phyloP scores from a whole-genome alignment of 2,113 vertebrate genomes.

The Aythya baeri region DNA sequence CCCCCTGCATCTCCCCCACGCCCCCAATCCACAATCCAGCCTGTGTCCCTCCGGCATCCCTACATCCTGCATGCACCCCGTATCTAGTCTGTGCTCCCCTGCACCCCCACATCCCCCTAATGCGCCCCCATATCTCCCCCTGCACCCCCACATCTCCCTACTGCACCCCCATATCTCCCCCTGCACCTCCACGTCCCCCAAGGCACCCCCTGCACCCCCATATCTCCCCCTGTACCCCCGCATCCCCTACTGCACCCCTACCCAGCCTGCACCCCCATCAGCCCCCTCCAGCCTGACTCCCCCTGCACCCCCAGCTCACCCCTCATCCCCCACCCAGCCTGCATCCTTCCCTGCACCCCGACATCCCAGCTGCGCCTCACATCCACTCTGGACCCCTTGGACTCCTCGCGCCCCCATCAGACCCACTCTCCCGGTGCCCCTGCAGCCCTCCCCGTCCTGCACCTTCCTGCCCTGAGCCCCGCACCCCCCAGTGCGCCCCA shows the following conservation, averaged over 20 bases:
- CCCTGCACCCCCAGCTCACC: too few species aligned
- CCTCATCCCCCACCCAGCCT: too few species aligned
- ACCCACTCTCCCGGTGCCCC: background rate
- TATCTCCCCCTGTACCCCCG: too few species aligned
- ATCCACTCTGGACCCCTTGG: background rate
- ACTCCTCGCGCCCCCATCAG: background rate
- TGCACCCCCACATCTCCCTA: background rate
- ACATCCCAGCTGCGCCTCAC: background rate
- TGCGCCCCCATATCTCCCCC: background rate
- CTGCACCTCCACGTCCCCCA: too few species aligned
- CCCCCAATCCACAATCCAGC: too few species aligned
- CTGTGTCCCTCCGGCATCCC: background rate
- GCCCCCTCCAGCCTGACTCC: too few species aligned
- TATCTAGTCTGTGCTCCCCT: background rate
- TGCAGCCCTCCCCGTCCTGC: background rate
- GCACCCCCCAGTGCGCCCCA: background rate
- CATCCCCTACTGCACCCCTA: too few species aligned
- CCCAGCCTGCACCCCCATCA: too few species aligned
- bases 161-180: background rate
- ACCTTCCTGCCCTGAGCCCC: background rate
- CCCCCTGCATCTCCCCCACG: too few species aligned
- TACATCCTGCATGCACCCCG: too few species aligned
- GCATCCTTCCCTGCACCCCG: background rate
- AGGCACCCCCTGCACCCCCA: background rate
- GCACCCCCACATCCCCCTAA: background rate